A percentile compares a stretch with the other conserved stretches of the same genome.
These are phyloP conservation scores for Crotophaga sulcirostris DNA, from an alignment of 2,113 vertebrate genomes.

Conservation along the genomic window DNA sequence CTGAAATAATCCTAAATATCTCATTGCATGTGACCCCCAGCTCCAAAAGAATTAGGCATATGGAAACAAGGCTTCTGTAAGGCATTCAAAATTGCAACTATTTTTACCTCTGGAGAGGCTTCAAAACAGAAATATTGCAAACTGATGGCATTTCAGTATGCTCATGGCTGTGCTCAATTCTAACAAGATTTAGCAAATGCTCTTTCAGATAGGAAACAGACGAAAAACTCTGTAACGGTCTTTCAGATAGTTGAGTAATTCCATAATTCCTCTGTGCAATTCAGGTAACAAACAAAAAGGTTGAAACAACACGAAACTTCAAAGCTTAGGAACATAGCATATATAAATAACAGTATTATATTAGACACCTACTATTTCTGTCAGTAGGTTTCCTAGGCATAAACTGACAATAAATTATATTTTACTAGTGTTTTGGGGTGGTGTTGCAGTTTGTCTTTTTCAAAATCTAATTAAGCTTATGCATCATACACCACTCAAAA, in stretches of 20 bases:
- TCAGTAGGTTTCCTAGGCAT: not conserved
- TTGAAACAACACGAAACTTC: not conserved
- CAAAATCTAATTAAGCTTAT: constrained; percentile 48
- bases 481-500: constrained; percentile 16
- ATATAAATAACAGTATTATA: not conserved
- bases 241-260: constrained; percentile 1
- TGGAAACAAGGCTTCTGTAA: not conserved
- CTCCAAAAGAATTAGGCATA: not conserved
- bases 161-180: not conserved
- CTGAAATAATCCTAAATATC: not conserved
- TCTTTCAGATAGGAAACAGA: not conserved
- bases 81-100: not conserved
- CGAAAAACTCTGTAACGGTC: not conserved
- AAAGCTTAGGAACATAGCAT: not conserved
- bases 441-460: not conserved
- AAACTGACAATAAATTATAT: constrained; percentile 30
- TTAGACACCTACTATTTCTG: not conserved
- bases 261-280: constrained; percentile 2
- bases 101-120: not conserved
- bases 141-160: not conserved
- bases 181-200: constrained; percentile 24
- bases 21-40: not conserved
- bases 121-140: not conserved
- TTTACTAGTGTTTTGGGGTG: not conserved
- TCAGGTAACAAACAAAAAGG: constrained; percentile 21